Conservation (phyloP, 1,140 invertebrate species). For the Andrena cerasifolii region DNA sequence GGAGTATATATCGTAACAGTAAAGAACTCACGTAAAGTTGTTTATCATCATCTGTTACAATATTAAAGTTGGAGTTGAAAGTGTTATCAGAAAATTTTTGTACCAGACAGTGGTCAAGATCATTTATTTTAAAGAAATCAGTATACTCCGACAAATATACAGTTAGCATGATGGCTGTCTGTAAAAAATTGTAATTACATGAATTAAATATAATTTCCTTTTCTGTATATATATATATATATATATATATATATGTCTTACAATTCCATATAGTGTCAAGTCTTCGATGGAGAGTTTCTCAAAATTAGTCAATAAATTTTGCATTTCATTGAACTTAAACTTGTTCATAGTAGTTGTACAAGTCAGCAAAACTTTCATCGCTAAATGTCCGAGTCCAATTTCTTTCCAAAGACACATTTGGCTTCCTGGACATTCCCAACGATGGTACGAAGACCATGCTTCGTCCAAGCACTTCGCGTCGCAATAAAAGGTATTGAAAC, state of each 20-base stretch:
- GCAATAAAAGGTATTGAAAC: constrained; percentile 87
- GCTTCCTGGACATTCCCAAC: constrained; percentile 88
- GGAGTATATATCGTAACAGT: constrained; percentile 88
- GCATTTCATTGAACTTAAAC: constrained; percentile 75
- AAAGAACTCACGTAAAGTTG: constrained; percentile 84
- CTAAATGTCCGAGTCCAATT: constrained; percentile 90
- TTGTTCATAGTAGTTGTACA: constrained; percentile 75
- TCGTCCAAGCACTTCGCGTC: constrained; percentile 84
- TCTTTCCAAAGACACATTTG: constrained; percentile 85
- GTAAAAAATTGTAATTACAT: constrained; percentile 65
- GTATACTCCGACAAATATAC: constrained; percentile 83
- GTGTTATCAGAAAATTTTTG: constrained; percentile 70
- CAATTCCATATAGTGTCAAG: constrained; percentile 79
- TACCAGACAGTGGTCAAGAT: constrained; percentile 69
- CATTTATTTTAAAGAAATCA: constrained; percentile 79
- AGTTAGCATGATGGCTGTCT: constrained; percentile 85
- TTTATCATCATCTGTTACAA: constrained; percentile 75
- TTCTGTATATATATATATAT: constrained; percentile 11
- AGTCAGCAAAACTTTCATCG: constrained; percentile 85
- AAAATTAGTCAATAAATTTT: constrained; percentile 79
- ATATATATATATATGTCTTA: constrained; percentile 71
- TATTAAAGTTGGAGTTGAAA: constrained; percentile 66
- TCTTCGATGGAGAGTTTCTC: constrained; percentile 77
- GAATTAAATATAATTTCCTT: constrained; percentile 59
- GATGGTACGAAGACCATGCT: constrained; percentile 86